phyloP scores from a whole-genome alignment of 2,797 vertebrate genomes.

The Prunella strophiata region DNA sequence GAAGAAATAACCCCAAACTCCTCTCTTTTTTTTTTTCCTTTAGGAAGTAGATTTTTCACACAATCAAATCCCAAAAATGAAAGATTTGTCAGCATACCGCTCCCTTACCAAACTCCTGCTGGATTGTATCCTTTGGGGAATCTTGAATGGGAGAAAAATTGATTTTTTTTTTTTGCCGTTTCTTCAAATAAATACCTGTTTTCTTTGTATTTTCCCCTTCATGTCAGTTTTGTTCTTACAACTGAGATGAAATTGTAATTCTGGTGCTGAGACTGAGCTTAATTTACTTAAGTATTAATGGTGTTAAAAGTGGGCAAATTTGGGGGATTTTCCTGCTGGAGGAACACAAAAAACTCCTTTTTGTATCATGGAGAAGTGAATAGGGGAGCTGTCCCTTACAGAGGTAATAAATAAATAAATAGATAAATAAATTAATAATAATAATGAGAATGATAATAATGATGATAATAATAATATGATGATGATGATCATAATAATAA shows the following conservation, averaged over 20 bases:
- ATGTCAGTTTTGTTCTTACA: neutral
- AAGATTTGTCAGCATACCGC: slow-evolving; percentile 82
- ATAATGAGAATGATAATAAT: too few relatives aligned
- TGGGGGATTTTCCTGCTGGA: neutral
- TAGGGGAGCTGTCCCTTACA: neutral
- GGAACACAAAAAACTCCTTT: neutral
- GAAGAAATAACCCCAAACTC: neutral
- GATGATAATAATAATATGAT: too few relatives aligned
- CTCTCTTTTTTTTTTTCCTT: slow-evolving; percentile 19
- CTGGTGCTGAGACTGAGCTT: neutral
- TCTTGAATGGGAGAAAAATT: neutral
- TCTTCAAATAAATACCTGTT: neutral
- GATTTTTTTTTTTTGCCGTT: neutral
- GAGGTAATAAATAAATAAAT: neutral
- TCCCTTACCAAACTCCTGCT: slow-evolving; percentile 84
- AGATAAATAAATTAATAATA: too few relatives aligned
- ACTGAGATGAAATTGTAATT: neutral
- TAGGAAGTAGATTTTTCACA: slow-evolving; percentile 91
- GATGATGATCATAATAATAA: too few relatives aligned
- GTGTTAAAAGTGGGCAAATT: neutral
- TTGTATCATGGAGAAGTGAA: neutral
- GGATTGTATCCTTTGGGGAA: slow-evolving; percentile 88
- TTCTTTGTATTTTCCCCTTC: neutral
- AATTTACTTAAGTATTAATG: neutral
- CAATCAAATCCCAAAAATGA: slow-evolving; percentile 87